A percentile compares a stretch with the other conserved stretches of the same genome.
These are phyloP conservation scores for Phaetusa simplex DNA, from an alignment of 2,113 vertebrate genomes.

Conservation along the genomic window DNA sequence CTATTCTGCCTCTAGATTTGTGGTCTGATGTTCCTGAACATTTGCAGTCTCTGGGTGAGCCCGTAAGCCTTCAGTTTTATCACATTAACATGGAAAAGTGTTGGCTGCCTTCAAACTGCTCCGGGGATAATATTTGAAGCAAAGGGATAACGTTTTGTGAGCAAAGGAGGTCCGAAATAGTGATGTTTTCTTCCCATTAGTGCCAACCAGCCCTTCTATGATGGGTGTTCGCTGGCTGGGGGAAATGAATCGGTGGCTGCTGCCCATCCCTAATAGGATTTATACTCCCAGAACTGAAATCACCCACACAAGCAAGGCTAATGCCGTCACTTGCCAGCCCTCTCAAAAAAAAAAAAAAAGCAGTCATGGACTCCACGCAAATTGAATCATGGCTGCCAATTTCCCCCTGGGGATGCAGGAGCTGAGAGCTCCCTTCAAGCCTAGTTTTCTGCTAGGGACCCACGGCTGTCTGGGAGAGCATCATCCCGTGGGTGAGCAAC, in stretches of 20 bases:
- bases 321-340: not conserved
- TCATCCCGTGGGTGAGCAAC: accelerated
- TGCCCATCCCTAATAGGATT: constrained; percentile 25
- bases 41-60: not conserved
- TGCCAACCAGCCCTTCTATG: not conserved
- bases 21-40: not conserved
- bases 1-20: not conserved
- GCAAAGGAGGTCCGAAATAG: not conserved
- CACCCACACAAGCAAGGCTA: not conserved
- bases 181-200: not conserved
- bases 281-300: constrained; percentile 8
- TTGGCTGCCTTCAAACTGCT: not conserved
- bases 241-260: not conserved
- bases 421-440: not conserved
- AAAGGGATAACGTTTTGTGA: not conserved
- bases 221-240: not conserved
- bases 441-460: not conserved
- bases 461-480: not conserved
- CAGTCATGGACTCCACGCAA: not conserved
- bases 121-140: not conserved
- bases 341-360: not conserved
- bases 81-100: not conserved
- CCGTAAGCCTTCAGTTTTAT: not conserved
- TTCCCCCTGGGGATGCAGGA: not conserved
- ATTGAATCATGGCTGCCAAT: not conserved